Evolutionary conservation across 2,113 vertebrate genomes (phyloP), one percentile per base, ranked within the genome.

Genomic region (Seriola rivoliana): DNA sequence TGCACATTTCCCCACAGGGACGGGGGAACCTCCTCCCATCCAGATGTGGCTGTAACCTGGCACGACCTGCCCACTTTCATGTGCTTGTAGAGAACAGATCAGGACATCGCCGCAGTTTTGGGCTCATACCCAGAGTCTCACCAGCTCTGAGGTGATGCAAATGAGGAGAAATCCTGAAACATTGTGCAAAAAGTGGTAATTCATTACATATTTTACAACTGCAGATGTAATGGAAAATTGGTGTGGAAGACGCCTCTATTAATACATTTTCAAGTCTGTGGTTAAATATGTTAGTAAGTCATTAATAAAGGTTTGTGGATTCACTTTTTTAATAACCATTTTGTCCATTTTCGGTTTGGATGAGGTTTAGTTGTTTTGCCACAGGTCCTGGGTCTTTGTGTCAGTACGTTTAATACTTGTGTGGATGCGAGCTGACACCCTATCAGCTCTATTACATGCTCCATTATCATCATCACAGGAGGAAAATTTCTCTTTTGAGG

Each of bases 31-130:
- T 81, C 75, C 32, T 48, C 64, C 60, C 63, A 42, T 77, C 67
- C 85, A 86, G 78, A 85, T 91, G 74, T 58, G 75, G 71, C 72
- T 60, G 75, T 76, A 5, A 67, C 77, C 82, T 66, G 65, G 42
- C 80, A 12, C 32, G 59, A 89, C 68, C 80, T 16, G 23, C 4
- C 29, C 2, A 3, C 82, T 81, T 84, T 80, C 62, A 87, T 80
- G 40, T 68, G 23, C 63, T 40, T 63, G 67, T 62, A 62, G 19
- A 14, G 11, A 4, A 71, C 64, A 82, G 59, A 81, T 70, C 58
- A 23, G 58, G 57, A 79, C 70, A 58, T 38, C 16, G 1, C 8
- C 12, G 1, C 62, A 25, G 74, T 48, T 66, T 73, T 46, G 16
- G 32, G 25, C 12, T 68, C 14, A 13, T 29, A 48, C 23, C 5